phyloP scores from a whole-genome alignment of 2,797 vertebrate species.

The Meriones psammophilus region DNA sequence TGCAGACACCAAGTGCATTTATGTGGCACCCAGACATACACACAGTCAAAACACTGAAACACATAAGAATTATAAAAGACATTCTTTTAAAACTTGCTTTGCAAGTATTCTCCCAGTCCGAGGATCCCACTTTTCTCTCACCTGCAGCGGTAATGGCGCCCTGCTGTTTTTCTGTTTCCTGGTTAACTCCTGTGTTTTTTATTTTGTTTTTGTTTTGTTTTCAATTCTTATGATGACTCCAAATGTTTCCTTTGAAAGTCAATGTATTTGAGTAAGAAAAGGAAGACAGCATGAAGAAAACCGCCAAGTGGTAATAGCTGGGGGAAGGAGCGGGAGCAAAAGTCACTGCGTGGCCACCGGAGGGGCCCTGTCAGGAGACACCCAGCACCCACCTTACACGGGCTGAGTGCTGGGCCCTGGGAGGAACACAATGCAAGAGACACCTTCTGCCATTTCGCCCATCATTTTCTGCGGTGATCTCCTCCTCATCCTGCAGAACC shows the following conservation, averaged over 20 bases:
- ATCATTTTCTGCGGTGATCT: neutral
- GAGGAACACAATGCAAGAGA: neutral
- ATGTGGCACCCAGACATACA: neutral
- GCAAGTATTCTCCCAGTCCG: neutral
- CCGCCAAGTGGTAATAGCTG: neutral
- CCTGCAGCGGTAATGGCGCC: neutral
- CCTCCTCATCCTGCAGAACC: conserved; percentile 8
- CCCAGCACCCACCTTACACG: neutral
- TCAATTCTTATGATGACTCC: neutral
- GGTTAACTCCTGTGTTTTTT: neutral
- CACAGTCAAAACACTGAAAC: neutral
- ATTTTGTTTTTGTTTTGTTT: neutral
- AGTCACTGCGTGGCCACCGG: neutral
- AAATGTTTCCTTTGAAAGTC: conserved; percentile 56
- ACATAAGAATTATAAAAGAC: neutral
- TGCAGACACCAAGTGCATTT: neutral
- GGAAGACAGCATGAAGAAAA: neutral
- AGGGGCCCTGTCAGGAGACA: neutral
- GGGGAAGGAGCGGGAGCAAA: neutral
- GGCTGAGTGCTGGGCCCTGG: neutral
- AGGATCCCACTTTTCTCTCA: neutral
- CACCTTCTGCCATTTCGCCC: neutral
- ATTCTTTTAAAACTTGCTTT: neutral
- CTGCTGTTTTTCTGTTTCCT: conserved; percentile 14
- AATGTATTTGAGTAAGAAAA: conserved; percentile 32